phyloP scores from a whole-genome alignment of 2,888 invertebrate genomes.

The Phalera bucephala region DNA sequence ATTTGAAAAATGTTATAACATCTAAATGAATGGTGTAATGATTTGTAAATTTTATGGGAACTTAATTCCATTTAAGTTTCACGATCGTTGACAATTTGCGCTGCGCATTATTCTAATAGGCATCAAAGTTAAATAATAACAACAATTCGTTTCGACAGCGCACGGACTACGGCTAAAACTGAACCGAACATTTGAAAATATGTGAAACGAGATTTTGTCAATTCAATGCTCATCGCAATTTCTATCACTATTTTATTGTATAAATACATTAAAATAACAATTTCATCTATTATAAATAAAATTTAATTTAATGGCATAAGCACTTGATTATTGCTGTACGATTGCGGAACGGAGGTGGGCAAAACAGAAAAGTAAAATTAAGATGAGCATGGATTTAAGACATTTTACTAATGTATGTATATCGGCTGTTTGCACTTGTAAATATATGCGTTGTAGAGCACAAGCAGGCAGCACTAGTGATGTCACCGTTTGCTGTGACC shows the following conservation, averaged over 20 bases:
- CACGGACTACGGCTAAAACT: slow-evolving; percentile 33
- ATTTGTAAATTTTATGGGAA: slow-evolving; percentile 65
- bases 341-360: slow-evolving; percentile 27
- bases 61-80: slow-evolving; percentile 78
- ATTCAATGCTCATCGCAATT: slow-evolving; percentile 72
- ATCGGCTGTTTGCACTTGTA: slow-evolving; percentile 49
- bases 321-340: slow-evolving; percentile 43
- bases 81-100: slow-evolving; percentile 46
- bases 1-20: slow-evolving; percentile 57
- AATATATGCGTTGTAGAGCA: slow-evolving; percentile 58
- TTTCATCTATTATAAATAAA: slow-evolving; percentile 29
- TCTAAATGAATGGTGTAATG: slow-evolving; percentile 56
- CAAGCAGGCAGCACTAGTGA: slow-evolving; percentile 35
- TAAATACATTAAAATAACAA: slow-evolving; percentile 30
- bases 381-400: slow-evolving; percentile 69
- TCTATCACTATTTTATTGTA: slow-evolving; percentile 34
- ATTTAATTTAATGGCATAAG: slow-evolving; percentile 24
- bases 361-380: slow-evolving; percentile 44
- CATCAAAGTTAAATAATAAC: slow-evolving; percentile 37
- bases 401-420: slow-evolving; percentile 36
- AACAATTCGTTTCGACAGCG: slow-evolving; percentile 40
- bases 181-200: slow-evolving; percentile 79
- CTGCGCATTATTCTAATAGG: slow-evolving; percentile 36
- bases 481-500: too few species aligned
- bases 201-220: slow-evolving; percentile 70